Evolutionary conservation across 2,888 invertebrate species (phyloP).

Genomic region (Branchellion lobata): DNA sequence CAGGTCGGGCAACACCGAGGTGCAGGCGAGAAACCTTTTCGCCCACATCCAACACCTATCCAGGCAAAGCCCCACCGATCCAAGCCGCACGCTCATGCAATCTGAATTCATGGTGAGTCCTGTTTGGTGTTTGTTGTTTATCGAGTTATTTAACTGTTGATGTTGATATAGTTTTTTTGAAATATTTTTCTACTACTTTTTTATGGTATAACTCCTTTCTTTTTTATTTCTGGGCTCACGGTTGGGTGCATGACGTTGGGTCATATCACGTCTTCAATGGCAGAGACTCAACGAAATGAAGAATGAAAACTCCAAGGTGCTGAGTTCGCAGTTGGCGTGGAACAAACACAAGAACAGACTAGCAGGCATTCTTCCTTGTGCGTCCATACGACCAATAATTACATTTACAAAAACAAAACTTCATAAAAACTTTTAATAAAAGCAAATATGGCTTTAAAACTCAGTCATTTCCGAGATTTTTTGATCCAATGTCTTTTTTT

Average conservation of each 20-base stretch:
- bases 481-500: too few relatives aligned
- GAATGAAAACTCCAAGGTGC: slow-evolving; percentile 87
- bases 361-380: slow-evolving; percentile 90
- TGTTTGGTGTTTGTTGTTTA: neutral
- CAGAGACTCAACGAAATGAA: slow-evolving; percentile 76
- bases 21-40: slow-evolving; percentile 89
- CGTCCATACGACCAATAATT: too few relatives aligned
- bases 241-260: too few relatives aligned
- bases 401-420: too few relatives aligned
- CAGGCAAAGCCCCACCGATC: slow-evolving; percentile 67
- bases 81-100: slow-evolving; percentile 58
- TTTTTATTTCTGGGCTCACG: too few relatives aligned
- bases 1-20: slow-evolving; percentile 91
- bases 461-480: too few relatives aligned
- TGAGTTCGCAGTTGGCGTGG: slow-evolving; percentile 89
- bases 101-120: slow-evolving; percentile 55
- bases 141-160: neutral
- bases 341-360: slow-evolving; percentile 98
- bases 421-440: too few relatives aligned
- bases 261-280: too few relatives aligned
- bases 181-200: neutral
- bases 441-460: too few relatives aligned
- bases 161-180: neutral
- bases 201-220: neutral
- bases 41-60: slow-evolving; percentile 93